Evolutionary conservation across 1,140 invertebrate species (phyloP).

Genomic region (Lepidurus apus): DNA sequence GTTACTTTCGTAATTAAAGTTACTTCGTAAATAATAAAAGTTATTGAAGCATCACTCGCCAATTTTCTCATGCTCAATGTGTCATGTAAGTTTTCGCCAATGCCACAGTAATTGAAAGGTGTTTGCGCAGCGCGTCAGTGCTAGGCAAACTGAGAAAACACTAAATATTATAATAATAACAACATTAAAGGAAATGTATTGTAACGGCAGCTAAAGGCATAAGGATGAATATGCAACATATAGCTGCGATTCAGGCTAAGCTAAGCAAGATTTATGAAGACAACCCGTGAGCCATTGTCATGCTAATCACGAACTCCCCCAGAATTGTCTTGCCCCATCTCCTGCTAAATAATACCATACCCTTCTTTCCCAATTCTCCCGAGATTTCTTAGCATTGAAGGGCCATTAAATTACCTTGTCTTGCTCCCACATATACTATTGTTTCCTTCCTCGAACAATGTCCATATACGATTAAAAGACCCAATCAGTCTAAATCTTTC

Average conservation of each 20-base stretch:
- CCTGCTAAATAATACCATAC: neutral
- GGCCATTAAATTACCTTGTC: neutral
- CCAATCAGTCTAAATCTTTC: too few species aligned
- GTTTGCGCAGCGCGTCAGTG: too few species aligned
- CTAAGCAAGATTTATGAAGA: neutral
- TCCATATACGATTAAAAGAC: too few species aligned
- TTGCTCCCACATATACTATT: neutral
- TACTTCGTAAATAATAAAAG: too few species aligned
- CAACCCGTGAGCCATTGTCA: slow-evolving; percentile 7
- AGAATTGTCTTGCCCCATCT: slow-evolving; percentile 15
- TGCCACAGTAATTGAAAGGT: too few species aligned
- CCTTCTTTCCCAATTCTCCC: neutral
- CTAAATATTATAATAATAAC: neutral
- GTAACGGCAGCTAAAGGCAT: neutral
- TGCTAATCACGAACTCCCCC: neutral
- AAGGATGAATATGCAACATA: neutral
- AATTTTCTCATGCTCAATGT: too few species aligned
- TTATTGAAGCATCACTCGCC: too few species aligned
- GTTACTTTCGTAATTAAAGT: too few species aligned
- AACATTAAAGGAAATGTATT: neutral
- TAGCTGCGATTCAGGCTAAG: neutral
- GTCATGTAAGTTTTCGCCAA: too few species aligned
- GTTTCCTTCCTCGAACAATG: neutral
- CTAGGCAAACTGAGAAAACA: too few species aligned
- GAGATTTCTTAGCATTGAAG: neutral